Evolutionary conservation across 2,797 vertebrate genomes (phyloP).

Genomic region (Pteronotus mesoamericanus): DNA sequence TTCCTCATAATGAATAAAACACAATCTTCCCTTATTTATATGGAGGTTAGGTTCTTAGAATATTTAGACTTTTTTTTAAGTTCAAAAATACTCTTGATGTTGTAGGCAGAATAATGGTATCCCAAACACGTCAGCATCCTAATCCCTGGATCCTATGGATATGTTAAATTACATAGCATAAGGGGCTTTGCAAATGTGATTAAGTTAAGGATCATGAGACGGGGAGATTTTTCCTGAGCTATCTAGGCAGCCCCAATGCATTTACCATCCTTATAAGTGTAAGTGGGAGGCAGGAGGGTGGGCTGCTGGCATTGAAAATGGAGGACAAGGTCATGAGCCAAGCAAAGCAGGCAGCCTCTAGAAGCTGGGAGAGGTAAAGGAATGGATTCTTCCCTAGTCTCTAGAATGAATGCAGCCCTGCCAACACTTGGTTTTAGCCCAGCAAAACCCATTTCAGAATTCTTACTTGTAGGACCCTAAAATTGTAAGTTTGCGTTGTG

Average conservation of each 20-base stretch:
- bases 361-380: not conserved
- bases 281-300: not conserved
- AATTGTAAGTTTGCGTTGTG: not conserved
- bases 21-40: not conserved
- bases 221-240: not conserved
- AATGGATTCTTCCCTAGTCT: not conserved
- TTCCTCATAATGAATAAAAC: constrained; percentile 9
- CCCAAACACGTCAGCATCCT: not conserved
- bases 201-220: not conserved
- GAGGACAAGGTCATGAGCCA: not conserved
- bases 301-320: not conserved
- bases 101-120: not conserved
- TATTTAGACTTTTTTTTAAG: not conserved
- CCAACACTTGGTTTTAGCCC: not conserved
- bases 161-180: not conserved
- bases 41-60: not conserved
- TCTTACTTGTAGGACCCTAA: not conserved
- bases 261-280: not conserved
- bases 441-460: not conserved
- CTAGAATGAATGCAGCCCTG: not conserved
- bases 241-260: not conserved
- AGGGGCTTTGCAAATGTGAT: not conserved
- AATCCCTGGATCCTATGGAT: not conserved
- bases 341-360: not conserved
- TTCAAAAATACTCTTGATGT: not conserved